phyloP scores from a whole-genome alignment of 2,888 invertebrate genomes.

The Netelia melanura region DNA sequence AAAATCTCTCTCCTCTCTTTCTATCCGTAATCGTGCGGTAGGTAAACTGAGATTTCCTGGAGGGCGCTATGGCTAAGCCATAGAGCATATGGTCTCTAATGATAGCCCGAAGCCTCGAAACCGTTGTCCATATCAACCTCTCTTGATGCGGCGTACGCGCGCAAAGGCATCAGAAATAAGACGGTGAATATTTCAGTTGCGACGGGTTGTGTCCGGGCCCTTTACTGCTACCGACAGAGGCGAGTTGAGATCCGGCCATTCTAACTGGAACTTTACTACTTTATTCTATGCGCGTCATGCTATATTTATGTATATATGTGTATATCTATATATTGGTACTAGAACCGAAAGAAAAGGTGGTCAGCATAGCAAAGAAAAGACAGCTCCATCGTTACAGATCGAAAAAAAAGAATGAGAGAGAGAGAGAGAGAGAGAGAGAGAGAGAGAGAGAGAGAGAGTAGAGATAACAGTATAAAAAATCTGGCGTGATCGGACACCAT shows the following conservation, averaged over 20 bases:
- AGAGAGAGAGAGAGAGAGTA: background rate
- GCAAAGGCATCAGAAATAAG: conserved; percentile 61
- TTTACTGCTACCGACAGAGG: background rate
- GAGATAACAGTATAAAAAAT: conserved; percentile 45
- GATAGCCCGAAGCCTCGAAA: conserved; percentile 60
- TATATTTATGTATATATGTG: background rate
- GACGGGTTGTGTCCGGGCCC: background rate
- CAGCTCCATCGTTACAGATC: background rate
- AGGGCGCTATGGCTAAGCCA: conserved; percentile 34
- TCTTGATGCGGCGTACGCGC: conserved; percentile 13
- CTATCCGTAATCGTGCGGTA: conserved; percentile 49
- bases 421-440: background rate
- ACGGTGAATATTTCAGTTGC: conserved; percentile 59
- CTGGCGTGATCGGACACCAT: conserved; percentile 36
- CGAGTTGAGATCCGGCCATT: conserved; percentile 13
- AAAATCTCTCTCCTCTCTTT: background rate
- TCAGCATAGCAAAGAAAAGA: background rate
- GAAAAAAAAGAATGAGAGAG: too few relatives aligned
- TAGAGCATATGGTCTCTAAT: conserved; percentile 54
- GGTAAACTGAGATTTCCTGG: conserved; percentile 58
- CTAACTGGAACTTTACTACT: conserved; percentile 14
- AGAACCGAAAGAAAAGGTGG: conserved; percentile 27
- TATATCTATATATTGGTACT: background rate
- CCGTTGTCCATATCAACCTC: conserved; percentile 58
- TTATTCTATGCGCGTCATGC: background rate